These are phyloP conservation scores for Chrysogorgia sp. DNA, from an alignment of 92 coral and sea anemone species.

Conservation along the genomic window DNA sequence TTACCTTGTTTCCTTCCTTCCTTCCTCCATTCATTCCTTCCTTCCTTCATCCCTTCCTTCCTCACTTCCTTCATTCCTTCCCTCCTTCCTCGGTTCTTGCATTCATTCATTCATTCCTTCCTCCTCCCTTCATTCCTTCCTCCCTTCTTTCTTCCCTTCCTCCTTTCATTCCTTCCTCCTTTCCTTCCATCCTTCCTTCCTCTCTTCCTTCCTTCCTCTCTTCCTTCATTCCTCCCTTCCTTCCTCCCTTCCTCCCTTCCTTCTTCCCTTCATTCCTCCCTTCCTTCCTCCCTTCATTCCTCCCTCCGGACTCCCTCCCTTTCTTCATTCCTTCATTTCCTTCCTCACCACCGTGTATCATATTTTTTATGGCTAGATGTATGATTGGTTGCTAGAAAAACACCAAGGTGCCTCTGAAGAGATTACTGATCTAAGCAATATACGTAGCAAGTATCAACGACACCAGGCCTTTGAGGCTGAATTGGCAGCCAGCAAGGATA, in stretches of 20 bases:
- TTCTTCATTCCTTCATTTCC: background rate
- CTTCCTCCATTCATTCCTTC: too few relatives aligned
- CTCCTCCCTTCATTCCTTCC: background rate
- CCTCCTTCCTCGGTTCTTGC: background rate
- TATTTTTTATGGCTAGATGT: slow-evolving; percentile 66
- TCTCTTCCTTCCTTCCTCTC: too few relatives aligned
- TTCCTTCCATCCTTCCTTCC: too few relatives aligned
- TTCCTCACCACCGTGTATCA: background rate
- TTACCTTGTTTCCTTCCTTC: too few relatives aligned
- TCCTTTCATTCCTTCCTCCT: background rate
- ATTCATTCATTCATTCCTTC: background rate
- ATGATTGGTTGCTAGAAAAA: slow-evolving; percentile 93
- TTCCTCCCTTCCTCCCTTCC: too few relatives aligned
- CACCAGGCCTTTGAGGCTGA: slow-evolving; percentile 96
- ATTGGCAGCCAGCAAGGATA: slow-evolving; percentile 90
- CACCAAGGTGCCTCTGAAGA: slow-evolving; percentile 94
- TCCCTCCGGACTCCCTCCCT: too few relatives aligned
- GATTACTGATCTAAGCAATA: slow-evolving; percentile 89
- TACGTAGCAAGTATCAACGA: slow-evolving; percentile 86
- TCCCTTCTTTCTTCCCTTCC: background rate
- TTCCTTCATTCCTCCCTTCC: too few relatives aligned
- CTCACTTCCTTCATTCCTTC: background rate
- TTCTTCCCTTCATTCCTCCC: too few relatives aligned
- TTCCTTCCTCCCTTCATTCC: too few relatives aligned
- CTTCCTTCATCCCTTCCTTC: background rate